Evolutionary conservation across 1,140 invertebrate species (phyloP).

Genomic region (Nasonia longicornis): DNA sequence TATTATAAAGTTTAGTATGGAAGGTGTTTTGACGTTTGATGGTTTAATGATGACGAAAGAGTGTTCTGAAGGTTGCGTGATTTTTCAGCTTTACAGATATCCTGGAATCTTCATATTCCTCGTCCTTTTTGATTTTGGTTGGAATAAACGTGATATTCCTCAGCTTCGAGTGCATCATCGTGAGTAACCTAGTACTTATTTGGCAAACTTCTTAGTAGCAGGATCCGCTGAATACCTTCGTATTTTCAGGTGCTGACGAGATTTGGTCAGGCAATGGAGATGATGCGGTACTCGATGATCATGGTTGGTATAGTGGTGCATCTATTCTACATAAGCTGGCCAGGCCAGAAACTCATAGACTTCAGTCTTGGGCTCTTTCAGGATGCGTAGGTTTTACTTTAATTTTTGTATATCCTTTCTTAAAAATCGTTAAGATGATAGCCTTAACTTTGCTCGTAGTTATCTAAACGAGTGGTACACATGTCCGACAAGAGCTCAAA

Average conservation of each 20-base stretch:
- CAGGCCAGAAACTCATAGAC: conserved; percentile 23
- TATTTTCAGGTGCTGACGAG: not conserved
- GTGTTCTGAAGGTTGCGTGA: not conserved
- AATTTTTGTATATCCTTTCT: not conserved
- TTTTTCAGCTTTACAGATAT: not conserved
- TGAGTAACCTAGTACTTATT: not conserved
- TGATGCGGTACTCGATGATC: not conserved
- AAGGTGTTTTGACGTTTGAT: not conserved
- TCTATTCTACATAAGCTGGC: conserved; percentile 16
- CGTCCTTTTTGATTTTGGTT: not conserved
- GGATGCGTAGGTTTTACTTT: not conserved
- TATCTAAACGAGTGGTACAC: conserved; percentile 20
- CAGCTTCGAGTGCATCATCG: not conserved
- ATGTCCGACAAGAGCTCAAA: not conserved
- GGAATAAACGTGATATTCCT: not conserved
- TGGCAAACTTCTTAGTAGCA: not conserved
- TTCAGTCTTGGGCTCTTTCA: not conserved
- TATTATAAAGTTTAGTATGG: conserved; percentile 8
- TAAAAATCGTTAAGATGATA: not conserved
- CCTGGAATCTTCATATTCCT: not conserved
- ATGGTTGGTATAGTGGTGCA: conserved; percentile 5
- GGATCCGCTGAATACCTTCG: not conserved
- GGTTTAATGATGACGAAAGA: not conserved
- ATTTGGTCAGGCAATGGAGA: not conserved
- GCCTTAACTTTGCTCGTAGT: not conserved